Evolutionary conservation across 2,888 invertebrate species (phyloP), one percentile per base, ranked within the genome.

Genomic region (Caenorhabditis sulstoni): DNA sequence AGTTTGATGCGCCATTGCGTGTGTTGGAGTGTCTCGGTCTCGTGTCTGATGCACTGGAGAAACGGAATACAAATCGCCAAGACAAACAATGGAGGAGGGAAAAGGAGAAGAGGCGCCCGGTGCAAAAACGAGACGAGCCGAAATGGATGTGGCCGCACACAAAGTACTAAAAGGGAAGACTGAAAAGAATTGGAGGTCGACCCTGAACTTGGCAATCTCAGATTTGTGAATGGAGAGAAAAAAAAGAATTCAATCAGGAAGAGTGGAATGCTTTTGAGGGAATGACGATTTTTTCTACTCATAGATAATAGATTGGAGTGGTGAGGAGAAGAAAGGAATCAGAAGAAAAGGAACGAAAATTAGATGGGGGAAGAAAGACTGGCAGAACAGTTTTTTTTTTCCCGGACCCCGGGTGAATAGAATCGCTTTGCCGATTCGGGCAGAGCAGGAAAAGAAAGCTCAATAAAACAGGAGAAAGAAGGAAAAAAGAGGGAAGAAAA

Each of bases 191-290:
- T 5, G 23, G 29, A 20, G n/a, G 3, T 44, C 8, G 16, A 47
- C 47, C 29, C 47, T 22, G 23, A 53, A 22, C 57, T 57, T 47
- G 18, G 23, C 50, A 44, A 12, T 20, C 11, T 22, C 1, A 2
- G 14, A 29, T 7, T 14, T 14, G 52, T 3, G 29, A 52, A 35
- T 11, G 29, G 39, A 37, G 39, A 37, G 23, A 35, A 55, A 58
- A 67, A 58, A 67, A 58, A 49, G 45, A 22, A 37, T 50, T 67
- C 41, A 52, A 61, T 68, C 68, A 68, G 59, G 52, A 49, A 45
- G 47, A 70, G 55, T 61, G 61, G 55, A 53, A 70, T 61, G 20
- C 67, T 41, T 44, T 45, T 53, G 47, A 58, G 39, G 16, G 5
- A 9, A 66, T 37, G 37, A 37, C 44, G n/a, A 16, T 52, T n/a